Base-by-base conservation (phyloP, 2,888 invertebrate genomes). In the Cordilura impudica region DNA sequence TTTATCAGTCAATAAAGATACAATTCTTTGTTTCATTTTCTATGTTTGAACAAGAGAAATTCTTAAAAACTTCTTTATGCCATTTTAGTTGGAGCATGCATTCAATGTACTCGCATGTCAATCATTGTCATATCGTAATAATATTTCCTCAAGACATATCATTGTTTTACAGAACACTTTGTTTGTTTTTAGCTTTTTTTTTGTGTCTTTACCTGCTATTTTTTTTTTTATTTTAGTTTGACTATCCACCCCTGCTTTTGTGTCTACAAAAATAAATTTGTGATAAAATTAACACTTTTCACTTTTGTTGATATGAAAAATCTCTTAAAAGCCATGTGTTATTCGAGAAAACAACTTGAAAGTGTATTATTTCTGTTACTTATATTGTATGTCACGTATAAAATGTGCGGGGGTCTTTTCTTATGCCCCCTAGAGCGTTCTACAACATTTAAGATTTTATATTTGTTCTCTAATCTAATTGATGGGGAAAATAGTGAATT, bases 41-140 rank as follows among this genome's bases (percentile, higher is more conserved):
- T 67, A 67, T 74, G 66, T 61, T 67, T 45, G 67, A 51, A 67
- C 53, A 45, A 54, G 21, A 31, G 49, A 75, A 63, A 49, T 49
- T 29, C 43, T 56, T 58, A 58, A 69, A 61, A 66, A 75, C 63
- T 70, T 69, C 75, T 70, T 35, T 69, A 49, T 75, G 63, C 39
- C 61, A 69, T 21, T 54, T 12, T 45, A 43, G 16, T 54, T 53
- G 31, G 26, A 23, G 23, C 23, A 51, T 21, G 21, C 43, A 63
- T 47, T 75, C 67, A 74, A n/a, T n/a, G n/a, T n/a, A n/a, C n/a
- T 74, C 67, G 69, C 63, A 56, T 58, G 79, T 75, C 79, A 79
- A 79, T 79, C 79, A 72, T 43, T 67, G 66, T 79, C 75, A 72
- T 56, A 56, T 35, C 39, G 53, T 66, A 53, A 69, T 56, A 31